Percentiles rank a stretch among this genome's conserved stretches.
Conservation (phyloP, 2,113 vertebrate species). For the Gavialis gangeticus region DNA sequence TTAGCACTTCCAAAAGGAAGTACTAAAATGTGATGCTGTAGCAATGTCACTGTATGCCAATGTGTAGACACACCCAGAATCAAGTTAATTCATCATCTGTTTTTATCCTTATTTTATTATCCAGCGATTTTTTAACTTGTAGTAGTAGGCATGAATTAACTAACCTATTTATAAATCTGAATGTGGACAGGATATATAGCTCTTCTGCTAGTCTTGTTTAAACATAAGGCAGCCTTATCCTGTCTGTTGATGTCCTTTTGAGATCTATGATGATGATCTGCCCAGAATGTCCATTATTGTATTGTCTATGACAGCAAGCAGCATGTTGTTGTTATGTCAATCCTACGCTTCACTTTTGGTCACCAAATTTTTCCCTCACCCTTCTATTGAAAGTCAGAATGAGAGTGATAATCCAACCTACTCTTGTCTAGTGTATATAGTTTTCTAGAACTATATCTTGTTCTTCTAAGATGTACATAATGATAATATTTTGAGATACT, state of each 20-base stretch:
- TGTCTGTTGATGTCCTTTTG: rapidly evolving
- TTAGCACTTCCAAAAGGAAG: too few species aligned
- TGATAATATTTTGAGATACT: neutral
- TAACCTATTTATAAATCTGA: neutral
- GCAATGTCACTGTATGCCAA: too few species aligned
- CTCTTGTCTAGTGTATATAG: neutral
- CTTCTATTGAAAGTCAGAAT: neutral
- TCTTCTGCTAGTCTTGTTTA: neutral
- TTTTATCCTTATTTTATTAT: neutral
- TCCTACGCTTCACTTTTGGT: neutral
- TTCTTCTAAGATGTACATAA: neutral
- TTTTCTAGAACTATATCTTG: neutral
- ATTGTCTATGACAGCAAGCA: neutral
- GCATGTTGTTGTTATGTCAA: neutral
- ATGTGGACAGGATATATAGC: neutral
- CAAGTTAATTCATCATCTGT: neutral
- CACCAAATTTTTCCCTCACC: neutral
- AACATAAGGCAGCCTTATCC: neutral
- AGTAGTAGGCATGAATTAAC: neutral
- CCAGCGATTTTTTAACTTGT: neutral
- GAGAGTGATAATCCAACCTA: neutral
- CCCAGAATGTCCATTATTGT: neutral
- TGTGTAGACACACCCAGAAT: too few species aligned
- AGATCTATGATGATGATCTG: neutral
- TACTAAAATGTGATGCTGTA: too few species aligned